Evolutionary conservation across 1,140 invertebrate species (phyloP).

Genomic region (Campoletis sonorensis): DNA sequence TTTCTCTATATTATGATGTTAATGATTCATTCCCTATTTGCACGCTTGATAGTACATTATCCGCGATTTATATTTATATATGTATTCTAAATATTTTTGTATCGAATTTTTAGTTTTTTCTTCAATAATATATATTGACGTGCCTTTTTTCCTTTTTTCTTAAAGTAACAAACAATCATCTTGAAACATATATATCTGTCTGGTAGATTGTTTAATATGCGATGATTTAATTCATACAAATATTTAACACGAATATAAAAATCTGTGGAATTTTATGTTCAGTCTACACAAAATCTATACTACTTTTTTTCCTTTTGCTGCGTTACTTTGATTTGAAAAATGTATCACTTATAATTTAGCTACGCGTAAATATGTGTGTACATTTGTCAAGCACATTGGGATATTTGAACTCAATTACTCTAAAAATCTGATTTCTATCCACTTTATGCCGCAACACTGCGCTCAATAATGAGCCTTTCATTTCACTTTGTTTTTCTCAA

Average conservation of each 20-base stretch:
- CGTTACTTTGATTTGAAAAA: slow-evolving; percentile 6
- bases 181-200: slow-evolving; percentile 57
- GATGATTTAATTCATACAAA: slow-evolving; percentile 63
- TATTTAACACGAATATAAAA: slow-evolving; percentile 68
- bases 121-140: no score
- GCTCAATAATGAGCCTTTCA: background rate
- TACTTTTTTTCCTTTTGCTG: slow-evolving; percentile 63
- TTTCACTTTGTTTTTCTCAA: slow-evolving; percentile 42
- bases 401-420: background rate
- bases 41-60: slow-evolving; percentile 65
- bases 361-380: background rate
- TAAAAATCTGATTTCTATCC: background rate
- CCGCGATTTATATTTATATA: background rate
- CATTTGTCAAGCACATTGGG: background rate
- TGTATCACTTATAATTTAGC: slow-evolving; percentile 14
- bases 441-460: background rate
- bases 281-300: slow-evolving; percentile 61
- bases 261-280: slow-evolving; percentile 69
- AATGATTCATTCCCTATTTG: slow-evolving; percentile 60
- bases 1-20: slow-evolving; percentile 15
- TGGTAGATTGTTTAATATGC: slow-evolving; percentile 72
- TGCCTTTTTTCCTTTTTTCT: no score
- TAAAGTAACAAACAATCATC: background rate
- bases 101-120: background rate
- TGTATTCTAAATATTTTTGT: background rate